phyloP scores from a whole-genome alignment of 2,797 vertebrate genomes.

The Pteronotus mesoamericanus region DNA sequence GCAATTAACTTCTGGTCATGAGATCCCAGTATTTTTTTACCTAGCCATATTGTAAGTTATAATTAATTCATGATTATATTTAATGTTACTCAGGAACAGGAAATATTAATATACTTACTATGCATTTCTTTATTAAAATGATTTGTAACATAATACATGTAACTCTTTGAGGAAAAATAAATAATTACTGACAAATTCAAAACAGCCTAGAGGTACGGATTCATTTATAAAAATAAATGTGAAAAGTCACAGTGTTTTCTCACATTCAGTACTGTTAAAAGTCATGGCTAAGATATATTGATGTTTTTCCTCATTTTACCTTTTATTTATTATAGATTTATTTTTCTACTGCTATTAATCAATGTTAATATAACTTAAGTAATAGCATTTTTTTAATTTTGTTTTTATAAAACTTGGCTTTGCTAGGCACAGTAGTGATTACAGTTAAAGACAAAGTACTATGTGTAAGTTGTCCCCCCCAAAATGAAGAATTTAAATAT shows the following conservation, averaged over 20 bases:
- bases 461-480: neutral
- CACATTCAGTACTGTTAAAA: neutral
- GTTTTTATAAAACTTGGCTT: neutral
- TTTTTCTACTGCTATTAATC: constrained; percentile 35
- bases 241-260: constrained; percentile 12
- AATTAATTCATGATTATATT: neutral
- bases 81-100: neutral
- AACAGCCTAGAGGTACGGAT: neutral
- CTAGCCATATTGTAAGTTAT: neutral
- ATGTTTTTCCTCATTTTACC: constrained; percentile 26
- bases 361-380: constrained; percentile 14
- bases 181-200: neutral
- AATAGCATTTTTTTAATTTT: neutral
- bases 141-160: neutral
- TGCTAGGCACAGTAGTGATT: neutral
- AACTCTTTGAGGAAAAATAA: neutral
- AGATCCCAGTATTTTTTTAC: neutral
- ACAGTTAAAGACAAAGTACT: neutral
- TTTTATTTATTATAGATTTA: constrained; percentile 27
- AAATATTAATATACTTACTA: neutral
- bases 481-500: neutral
- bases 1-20: neutral
- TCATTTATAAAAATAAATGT: constrained; percentile 26
- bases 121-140: neutral
- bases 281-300: neutral